Percentiles rank a stretch among this genome's conserved stretches.
phyloP scores from a whole-genome alignment of 1,140 invertebrate species.

The Helicoverpa zea region DNA sequence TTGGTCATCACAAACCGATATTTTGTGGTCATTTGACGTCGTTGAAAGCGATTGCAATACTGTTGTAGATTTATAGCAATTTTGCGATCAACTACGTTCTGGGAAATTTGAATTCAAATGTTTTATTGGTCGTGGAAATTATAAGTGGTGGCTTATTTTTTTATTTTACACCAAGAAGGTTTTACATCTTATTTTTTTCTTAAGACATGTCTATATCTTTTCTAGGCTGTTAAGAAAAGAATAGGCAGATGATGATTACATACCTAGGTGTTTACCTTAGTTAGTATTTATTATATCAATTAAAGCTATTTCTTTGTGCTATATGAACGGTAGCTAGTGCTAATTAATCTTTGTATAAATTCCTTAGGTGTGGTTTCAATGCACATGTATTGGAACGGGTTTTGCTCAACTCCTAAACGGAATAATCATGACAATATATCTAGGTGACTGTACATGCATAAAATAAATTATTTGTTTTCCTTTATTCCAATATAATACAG shows the following conservation, averaged over 20 bases:
- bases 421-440: conserved; percentile 15
- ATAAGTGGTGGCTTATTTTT: conserved; percentile 11
- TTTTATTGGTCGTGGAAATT: conserved; percentile 14
- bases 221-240: too few relatives aligned
- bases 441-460: conserved; percentile 14
- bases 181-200: not conserved
- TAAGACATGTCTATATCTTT: not conserved
- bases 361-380: conserved; percentile 22
- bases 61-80: conserved; percentile 37
- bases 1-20: conserved; percentile 57
- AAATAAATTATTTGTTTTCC: conserved; percentile 20
- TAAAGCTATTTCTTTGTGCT: not conserved
- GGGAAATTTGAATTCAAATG: conserved; percentile 23
- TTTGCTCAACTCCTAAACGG: conserved; percentile 14
- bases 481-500: too few relatives aligned
- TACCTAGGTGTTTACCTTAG: too few relatives aligned
- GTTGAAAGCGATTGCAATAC: conserved; percentile 31
- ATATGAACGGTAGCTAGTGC: not conserved
- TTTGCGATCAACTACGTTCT: conserved; percentile 40
- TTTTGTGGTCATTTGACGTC: conserved; percentile 60
- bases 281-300: not conserved
- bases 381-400: conserved; percentile 10
- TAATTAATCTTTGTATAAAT: conserved; percentile 23
- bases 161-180: not conserved
- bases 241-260: too few relatives aligned